phyloP scores from a whole-genome alignment of 1,140 invertebrate species.

The Meloidogyne exigua region DNA sequence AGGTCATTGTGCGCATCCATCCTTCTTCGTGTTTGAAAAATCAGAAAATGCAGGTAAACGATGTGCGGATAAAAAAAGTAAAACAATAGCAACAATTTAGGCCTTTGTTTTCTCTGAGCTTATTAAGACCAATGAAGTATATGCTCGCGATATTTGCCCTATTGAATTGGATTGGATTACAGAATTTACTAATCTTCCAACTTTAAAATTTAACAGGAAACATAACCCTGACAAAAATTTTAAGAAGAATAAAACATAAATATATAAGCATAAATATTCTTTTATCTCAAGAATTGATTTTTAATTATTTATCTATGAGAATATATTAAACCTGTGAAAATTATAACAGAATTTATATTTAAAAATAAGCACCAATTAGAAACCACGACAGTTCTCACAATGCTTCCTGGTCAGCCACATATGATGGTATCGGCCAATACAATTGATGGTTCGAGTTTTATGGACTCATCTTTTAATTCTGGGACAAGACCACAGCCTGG shows the following conservation, averaged over 20 bases:
- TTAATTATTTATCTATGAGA: no score
- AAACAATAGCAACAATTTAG: slow-evolving; percentile 66
- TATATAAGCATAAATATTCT: no score
- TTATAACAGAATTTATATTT: not conserved
- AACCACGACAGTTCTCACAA: no score
- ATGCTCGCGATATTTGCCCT: slow-evolving; percentile 64
- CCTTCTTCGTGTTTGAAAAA: slow-evolving; percentile 75
- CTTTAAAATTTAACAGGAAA: no score
- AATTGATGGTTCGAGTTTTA: not conserved
- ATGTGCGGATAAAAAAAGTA: not conserved
- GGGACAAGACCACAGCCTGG: not conserved
- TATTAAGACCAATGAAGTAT: slow-evolving; percentile 79
- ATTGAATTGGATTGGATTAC: slow-evolving; percentile 41
- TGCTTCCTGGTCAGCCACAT: slow-evolving; percentile 7
- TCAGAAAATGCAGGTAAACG: not conserved
- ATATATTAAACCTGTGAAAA: no score
- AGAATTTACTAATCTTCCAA: not conserved
- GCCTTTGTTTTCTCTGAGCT: slow-evolving; percentile 86
- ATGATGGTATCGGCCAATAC: not conserved
- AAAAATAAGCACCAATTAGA: not conserved
- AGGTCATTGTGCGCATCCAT: slow-evolving; percentile 76
- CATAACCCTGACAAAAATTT: no score
- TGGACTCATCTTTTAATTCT: not conserved
- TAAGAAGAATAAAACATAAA: no score
- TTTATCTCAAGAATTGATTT: no score